These are phyloP conservation scores for Dasyprocta punctata DNA, from an alignment of 2,113 vertebrate genomes.

Conservation along the genomic window DNA sequence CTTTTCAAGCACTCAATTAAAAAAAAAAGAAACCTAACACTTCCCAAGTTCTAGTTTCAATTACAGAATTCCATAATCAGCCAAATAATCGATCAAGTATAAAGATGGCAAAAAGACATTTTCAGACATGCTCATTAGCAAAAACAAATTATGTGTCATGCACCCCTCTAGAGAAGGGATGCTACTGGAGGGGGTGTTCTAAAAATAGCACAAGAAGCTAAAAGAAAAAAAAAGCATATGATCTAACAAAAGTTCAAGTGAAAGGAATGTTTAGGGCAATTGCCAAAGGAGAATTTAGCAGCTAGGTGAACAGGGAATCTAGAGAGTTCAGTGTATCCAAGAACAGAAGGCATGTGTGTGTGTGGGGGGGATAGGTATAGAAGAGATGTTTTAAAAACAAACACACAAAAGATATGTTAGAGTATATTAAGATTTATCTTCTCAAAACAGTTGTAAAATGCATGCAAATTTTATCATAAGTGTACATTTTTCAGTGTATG, in stretches of 20 bases:
- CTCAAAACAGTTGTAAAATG: not conserved
- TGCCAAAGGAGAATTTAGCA: not conserved
- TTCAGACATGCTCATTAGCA: not conserved
- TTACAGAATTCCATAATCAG: not conserved
- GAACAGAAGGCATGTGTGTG: not conserved
- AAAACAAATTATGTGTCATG: not conserved
- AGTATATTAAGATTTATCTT: not conserved
- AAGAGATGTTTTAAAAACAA: not conserved
- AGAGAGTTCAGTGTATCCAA: not conserved
- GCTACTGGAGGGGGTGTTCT: not conserved
- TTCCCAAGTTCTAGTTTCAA: not conserved
- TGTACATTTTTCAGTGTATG: not conserved
- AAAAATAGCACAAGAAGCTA: not conserved
- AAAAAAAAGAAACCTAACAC: not conserved
- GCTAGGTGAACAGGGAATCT: not conserved
- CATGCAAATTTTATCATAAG: not conserved
- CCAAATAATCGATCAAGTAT: not conserved
- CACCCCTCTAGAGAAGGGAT: not conserved
- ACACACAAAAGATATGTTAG: not conserved
- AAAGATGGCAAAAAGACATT: not conserved
- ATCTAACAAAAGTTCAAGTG: not conserved
- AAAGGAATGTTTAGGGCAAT: not conserved
- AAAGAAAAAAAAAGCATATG: not conserved
- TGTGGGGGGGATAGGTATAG: not conserved
- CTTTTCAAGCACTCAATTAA: not conserved